A percentile compares a stretch with the other conserved stretches of the same genome.
Evolutionary conservation across 2,888 invertebrate genomes (phyloP).

Genomic region (Amphipoea lucens): DNA sequence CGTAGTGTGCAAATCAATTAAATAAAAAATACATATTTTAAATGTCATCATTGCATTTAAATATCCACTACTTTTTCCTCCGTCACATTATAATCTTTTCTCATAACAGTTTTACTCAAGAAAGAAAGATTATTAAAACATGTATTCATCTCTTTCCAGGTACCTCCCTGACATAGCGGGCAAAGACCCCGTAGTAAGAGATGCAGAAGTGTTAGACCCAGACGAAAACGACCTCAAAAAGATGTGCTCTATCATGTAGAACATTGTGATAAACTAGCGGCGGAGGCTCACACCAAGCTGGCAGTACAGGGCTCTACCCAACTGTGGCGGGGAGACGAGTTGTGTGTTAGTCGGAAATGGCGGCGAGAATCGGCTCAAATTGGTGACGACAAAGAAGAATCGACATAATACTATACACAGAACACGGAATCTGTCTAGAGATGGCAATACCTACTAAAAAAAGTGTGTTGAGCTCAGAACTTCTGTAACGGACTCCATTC

Average conservation of each 20-base stretch:
- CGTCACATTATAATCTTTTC: background rate
- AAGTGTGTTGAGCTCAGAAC: background rate
- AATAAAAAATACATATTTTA: background rate
- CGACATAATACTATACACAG: background rate
- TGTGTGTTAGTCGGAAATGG: background rate
- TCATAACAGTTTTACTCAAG: background rate
- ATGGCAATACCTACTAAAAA: background rate
- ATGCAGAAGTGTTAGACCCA: slow-evolving; percentile 62
- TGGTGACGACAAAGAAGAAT: slow-evolving; percentile 23
- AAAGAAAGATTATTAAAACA: background rate
- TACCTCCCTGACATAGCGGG: slow-evolving; percentile 72
- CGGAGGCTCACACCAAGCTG: background rate
- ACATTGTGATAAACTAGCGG: slow-evolving; percentile 7
- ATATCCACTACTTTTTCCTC: background rate
- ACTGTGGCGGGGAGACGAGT: slow-evolving; percentile 12
- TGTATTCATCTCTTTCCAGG: slow-evolving; percentile 16
- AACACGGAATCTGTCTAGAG: background rate
- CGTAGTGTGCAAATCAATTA: background rate
- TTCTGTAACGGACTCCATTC: background rate
- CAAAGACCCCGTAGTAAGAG: slow-evolving; percentile 60
- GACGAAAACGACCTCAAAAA: slow-evolving; percentile 88
- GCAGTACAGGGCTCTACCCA: background rate
- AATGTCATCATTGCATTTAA: background rate
- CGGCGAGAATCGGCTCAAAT: background rate
- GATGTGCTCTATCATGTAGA: slow-evolving; percentile 87